Evolutionary conservation across 2,797 vertebrate species (phyloP).

Genomic region (Sebastes diploproa): DNA sequence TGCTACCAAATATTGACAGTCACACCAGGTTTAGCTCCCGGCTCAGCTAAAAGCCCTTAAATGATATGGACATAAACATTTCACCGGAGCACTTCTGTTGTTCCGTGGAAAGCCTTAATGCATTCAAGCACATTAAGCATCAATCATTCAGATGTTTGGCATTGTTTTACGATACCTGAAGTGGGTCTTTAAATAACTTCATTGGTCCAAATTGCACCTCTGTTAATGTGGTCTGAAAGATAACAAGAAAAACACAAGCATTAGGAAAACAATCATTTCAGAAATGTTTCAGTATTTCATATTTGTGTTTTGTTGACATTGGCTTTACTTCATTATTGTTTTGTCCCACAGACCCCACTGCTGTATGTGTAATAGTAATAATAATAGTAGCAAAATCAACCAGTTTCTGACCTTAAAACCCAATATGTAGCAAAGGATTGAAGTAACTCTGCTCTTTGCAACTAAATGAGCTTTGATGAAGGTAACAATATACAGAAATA

Average conservation of each 20-base stretch:
- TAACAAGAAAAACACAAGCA: constrained; percentile 60
- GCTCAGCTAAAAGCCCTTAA: constrained; percentile 22
- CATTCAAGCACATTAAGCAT: constrained; percentile 16
- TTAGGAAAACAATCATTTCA: constrained; percentile 34
- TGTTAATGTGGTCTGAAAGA: constrained; percentile 88
- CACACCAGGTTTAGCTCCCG: constrained; percentile 9
- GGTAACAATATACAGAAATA: not conserved
- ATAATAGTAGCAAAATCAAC: not conserved
- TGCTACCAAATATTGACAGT: constrained; percentile 43
- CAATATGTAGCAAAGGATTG: not conserved
- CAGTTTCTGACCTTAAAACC: not conserved
- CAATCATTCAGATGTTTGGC: constrained; percentile 27
- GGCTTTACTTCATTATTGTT: not conserved
- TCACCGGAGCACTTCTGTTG: constrained; percentile 1
- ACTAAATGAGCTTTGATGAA: not conserved
- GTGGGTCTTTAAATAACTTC: constrained; percentile 96
- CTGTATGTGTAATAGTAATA: not conserved
- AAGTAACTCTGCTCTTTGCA: not conserved
- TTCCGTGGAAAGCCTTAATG: constrained; percentile 13
- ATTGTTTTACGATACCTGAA: constrained; percentile 89
- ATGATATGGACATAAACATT: constrained; percentile 17
- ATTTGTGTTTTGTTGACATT: not conserved
- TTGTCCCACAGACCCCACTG: not conserved
- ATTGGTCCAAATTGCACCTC: constrained; percentile 98
- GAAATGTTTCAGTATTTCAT: not conserved